Evolutionary conservation across 2,113 vertebrate genomes (phyloP).

Genomic region (Gila orcuttii): DNA sequence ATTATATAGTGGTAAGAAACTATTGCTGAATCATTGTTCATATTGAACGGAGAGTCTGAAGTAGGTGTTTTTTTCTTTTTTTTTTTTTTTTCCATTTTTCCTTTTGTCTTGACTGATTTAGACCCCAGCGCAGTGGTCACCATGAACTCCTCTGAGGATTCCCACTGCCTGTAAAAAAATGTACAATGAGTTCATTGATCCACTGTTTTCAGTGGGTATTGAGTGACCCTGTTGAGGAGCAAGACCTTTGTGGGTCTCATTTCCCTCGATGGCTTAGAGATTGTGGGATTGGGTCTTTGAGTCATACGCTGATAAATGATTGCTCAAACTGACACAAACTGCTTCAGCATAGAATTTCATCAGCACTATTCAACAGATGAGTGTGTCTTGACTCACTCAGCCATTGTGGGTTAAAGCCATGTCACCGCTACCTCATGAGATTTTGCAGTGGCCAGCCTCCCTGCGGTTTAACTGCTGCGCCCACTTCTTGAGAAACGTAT

Average conservation of each 20-base stretch:
- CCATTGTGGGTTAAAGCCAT: conserved; percentile 14
- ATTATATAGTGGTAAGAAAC: background rate
- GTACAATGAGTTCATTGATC: conserved; percentile 60
- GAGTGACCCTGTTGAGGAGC: conserved; percentile 32
- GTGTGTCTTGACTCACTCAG: background rate
- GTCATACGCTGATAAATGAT: conserved; percentile 7
- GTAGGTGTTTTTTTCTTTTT: background rate
- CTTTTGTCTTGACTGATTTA: background rate
- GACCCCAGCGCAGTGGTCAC: conserved; percentile 13
- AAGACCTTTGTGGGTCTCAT: conserved; percentile 42
- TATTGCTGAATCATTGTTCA: background rate
- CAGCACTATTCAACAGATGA: conserved; percentile 18
- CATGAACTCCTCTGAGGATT: conserved; percentile 47
- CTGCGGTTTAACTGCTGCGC: conserved; percentile 1
- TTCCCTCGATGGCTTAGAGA: conserved; percentile 27
- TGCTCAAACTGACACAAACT: conserved; percentile 11
- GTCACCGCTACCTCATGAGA: conserved; percentile 13
- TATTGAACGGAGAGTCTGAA: conserved; percentile 12
- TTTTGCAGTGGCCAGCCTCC: background rate
- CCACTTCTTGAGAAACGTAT: conserved; percentile 33
- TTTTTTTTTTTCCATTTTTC: background rate
- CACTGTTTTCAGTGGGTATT: conserved; percentile 35
- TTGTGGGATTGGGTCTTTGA: conserved; percentile 4
- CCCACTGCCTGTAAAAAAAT: conserved; percentile 40
- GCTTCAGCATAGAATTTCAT: background rate